Conservation (phyloP, 2,113 vertebrate genomes). For the Elgaria multicarinata region DNA sequence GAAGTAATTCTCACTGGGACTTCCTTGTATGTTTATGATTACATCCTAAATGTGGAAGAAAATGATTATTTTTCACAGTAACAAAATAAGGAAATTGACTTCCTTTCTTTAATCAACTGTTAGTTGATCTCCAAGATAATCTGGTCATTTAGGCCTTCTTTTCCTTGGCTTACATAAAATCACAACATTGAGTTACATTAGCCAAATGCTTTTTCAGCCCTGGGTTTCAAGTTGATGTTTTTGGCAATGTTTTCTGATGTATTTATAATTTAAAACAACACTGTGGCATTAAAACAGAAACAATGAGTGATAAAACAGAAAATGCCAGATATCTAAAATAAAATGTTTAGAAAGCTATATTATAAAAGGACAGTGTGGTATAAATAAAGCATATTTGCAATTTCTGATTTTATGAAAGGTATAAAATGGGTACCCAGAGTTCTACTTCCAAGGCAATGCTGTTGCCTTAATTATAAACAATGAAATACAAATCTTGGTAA, state of each 20-base stretch:
- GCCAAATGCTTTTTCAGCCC: background rate
- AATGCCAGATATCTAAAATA: background rate
- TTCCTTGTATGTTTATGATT: background rate
- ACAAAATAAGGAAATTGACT: background rate
- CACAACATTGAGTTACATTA: background rate
- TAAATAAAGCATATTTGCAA: background rate
- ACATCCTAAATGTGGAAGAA: background rate
- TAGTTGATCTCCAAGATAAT: background rate
- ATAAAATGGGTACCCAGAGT: background rate
- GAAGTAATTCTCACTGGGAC: background rate
- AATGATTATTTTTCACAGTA: background rate
- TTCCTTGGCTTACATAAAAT: background rate
- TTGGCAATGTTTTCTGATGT: background rate
- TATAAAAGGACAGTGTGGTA: background rate
- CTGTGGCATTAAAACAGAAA: background rate
- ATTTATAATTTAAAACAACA: background rate
- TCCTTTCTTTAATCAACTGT: conserved; percentile 4
- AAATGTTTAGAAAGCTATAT: background rate
- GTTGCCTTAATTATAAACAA: background rate
- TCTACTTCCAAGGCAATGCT: background rate
- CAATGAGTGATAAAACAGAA: background rate
- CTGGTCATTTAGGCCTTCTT: background rate
- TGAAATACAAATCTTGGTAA: background rate
- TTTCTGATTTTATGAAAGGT: background rate
- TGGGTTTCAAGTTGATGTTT: background rate